Evolutionary conservation across 2,888 invertebrate genomes (phyloP), one percentile per base, ranked within the genome.

Genomic region (Thyatira batis): DNA sequence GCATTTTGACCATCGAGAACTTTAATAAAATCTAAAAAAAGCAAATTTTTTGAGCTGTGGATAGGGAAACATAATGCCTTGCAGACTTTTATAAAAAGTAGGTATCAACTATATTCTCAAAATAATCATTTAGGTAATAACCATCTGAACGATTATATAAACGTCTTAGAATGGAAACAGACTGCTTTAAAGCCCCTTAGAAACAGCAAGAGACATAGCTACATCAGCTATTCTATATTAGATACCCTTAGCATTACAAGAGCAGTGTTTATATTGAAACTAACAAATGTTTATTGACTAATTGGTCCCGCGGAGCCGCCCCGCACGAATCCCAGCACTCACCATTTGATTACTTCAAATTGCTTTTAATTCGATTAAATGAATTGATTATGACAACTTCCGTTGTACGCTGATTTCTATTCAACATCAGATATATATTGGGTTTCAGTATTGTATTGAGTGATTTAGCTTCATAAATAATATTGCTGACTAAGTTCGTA

Each of bases 291-390:
- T 73, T 75, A 85, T 83, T 78, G 68, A 74, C 72, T 84, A 85
- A 87, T 85, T 81, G 80, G 62, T 58, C 58, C 60, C 70, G 74
- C 82, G 80, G 62, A 58, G 59, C 60, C 70, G 74, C 82, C 76
- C 73, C 66, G 66, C 60, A 63, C 60, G 56, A 58, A 49, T 52
- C 45, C 53, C 48, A 54, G 53, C 66, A 65, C 65, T 70, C 64
- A 60, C 50, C 66, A 61, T 58, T 61, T 75, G 71, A 81, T 86
- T 80, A 76, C 65, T 65, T 63, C 61, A 82, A 85, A 87, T 89
- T 86, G 80, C 75, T 76, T 76, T 57, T 86, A 83, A 88, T 89
- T 81, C 70, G 74, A 81, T 84, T 75, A 80, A 82, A 82, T 81
- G 73, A 82, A 78, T 81, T 82, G 79, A 80, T 73, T 80, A 76